Base-by-base conservation (phyloP, 2,888 invertebrate genomes). In the Nephrotoma guestfalica region DNA sequence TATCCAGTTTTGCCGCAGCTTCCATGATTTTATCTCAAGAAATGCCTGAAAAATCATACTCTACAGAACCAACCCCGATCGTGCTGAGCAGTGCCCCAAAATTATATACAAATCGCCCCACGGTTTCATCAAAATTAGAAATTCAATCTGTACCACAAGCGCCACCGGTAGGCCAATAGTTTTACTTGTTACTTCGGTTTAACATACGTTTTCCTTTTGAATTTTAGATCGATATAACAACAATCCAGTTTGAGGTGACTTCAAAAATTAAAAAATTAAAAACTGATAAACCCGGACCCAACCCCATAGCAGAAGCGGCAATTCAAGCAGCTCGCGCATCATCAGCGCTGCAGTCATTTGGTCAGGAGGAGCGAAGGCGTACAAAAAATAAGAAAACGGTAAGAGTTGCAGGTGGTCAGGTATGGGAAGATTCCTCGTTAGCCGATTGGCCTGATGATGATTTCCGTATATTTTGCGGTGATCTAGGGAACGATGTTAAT, bases 391-490 rank as follows among this genome's bases (percentile, higher is more conserved):
- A 91, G 88, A 89, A 92, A 92, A 95, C 97, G 87, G 94, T 99
- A 86, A 93, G 99, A 42, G 96, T 96, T 88, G 99, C 98, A 0
- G 99, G 98, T 4, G 98, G 98, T 0, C 95, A 96, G 88, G 95
- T 96, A 0, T 99, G 99, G 99, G 99, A 99, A 91, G 99, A 99
- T 92, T 93, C 94, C 40, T 97, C 98, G 0, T 92, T 99, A 86
- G 92, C 95, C 18, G 99, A 99, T 90, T 99, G 99, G 99, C 96
- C 97, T n/a, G 96, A 97, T 88, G 98, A 98, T 92, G 99, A 99
- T 93, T 99, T 98, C 92, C 93, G 99, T 88, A 96, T 99, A 92
- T 99, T 99, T 92, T 99, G 99, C 90, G 99, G 99, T n/a, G 99
- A 99, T 93, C 93, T 99, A 85, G 99, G 99, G 15, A 99, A 99